phyloP scores from a whole-genome alignment of 2,113 vertebrate genomes.

The Oncorhynchus clarkii region DNA sequence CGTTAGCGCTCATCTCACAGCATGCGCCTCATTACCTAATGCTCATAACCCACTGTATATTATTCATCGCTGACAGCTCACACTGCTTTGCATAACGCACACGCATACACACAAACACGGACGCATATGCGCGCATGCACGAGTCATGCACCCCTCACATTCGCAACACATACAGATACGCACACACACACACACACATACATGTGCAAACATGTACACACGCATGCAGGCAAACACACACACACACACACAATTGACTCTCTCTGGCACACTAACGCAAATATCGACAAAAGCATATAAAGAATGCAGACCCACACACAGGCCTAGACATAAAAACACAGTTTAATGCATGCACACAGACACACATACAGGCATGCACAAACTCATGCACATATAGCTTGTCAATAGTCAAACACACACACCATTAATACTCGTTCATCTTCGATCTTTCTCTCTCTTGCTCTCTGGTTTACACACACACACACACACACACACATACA shows the following conservation, averaged over 20 bases:
- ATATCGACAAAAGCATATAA: constrained; percentile 12
- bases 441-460: not conserved
- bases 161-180: too few species aligned
- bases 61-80: constrained; percentile 75
- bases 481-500: not conserved
- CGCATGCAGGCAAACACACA: constrained; percentile 5
- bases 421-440: not conserved
- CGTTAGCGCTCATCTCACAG: constrained; percentile 58
- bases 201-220: constrained; percentile 5
- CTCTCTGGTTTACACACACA: not conserved
- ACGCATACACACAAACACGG: constrained; percentile 49
- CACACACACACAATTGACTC: not conserved
- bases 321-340: constrained; percentile 23
- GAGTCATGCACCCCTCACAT: not conserved
- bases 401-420: constrained; percentile 10
- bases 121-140: constrained; percentile 18
- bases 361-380: not conserved
- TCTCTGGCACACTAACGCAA: not conserved
- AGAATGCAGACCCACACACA: too few species aligned
- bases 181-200: not conserved
- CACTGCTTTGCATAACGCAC: constrained; percentile 54
- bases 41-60: constrained; percentile 72
- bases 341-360: not conserved
- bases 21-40: constrained; percentile 74
- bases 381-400: constrained; percentile 10